These are phyloP conservation scores for Phalacrocorax carbo DNA, from an alignment of 2,113 vertebrate genomes.

Conservation along the genomic window DNA sequence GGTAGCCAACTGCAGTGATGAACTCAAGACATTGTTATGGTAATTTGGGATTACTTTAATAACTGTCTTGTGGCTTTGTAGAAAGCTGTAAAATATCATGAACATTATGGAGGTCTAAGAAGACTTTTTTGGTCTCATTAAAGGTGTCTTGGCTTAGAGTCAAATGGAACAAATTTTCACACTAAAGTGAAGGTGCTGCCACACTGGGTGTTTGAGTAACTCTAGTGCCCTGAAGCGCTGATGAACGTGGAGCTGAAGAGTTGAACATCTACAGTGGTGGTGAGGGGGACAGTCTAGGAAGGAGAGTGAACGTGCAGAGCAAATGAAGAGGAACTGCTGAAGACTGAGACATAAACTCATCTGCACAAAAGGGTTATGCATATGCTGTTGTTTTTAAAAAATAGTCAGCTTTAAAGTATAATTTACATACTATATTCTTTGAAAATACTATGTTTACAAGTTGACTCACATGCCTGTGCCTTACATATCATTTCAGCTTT, in stretches of 20 bases:
- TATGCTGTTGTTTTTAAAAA: neutral
- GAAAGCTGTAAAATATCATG: neutral
- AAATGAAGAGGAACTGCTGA: neutral
- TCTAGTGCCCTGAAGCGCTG: neutral
- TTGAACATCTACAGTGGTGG: neutral
- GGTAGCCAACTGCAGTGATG: neutral
- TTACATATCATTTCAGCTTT: neutral
- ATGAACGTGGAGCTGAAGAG: neutral
- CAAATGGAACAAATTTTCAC: neutral
- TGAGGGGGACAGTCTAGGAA: neutral
- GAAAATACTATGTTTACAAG: neutral
- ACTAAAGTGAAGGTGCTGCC: neutral
- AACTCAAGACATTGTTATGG: neutral
- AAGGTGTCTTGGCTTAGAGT: neutral
- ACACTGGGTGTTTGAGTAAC: neutral
- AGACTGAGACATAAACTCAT: neutral
- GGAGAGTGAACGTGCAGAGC: accelerated
- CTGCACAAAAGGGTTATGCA: too few species aligned
- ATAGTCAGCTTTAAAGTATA: neutral
- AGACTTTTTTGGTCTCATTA: neutral
- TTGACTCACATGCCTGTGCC: neutral
- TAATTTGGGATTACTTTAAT: neutral
- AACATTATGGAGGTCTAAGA: neutral
- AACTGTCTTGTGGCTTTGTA: neutral
- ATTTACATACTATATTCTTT: neutral